Evolutionary conservation across 2,888 invertebrate species (phyloP).

Genomic region (Epinotia bilunana): DNA sequence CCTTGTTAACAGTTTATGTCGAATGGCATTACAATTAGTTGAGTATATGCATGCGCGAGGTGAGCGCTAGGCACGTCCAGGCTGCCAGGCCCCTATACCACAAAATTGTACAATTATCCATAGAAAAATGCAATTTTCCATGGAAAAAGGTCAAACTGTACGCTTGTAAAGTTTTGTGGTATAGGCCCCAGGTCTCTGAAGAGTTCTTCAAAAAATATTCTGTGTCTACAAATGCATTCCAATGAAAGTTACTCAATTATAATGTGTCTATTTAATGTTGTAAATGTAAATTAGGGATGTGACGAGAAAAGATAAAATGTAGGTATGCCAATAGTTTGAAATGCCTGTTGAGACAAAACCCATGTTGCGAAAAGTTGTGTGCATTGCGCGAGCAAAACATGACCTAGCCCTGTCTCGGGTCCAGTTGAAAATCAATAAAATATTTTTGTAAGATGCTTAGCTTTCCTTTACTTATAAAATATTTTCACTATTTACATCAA

Average conservation of each 20-base stretch:
- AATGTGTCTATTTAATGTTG: constrained; percentile 37
- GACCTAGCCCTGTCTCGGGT: constrained; percentile 72
- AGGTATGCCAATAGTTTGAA: constrained; percentile 24
- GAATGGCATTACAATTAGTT: background rate
- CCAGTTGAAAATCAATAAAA: constrained; percentile 68
- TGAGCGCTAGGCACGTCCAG: constrained; percentile 7
- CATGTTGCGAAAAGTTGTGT: constrained; percentile 7
- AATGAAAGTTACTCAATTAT: constrained; percentile 34
- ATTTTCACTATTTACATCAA: constrained; percentile 80
- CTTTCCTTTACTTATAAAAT: constrained; percentile 79
- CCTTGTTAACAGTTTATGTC: background rate
- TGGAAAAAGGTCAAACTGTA: too few relatives aligned
- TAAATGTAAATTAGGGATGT: constrained; percentile 18
- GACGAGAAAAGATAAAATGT: constrained; percentile 13
- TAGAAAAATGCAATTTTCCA: too few relatives aligned
- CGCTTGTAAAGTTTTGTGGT: too few relatives aligned
- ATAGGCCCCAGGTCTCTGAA: too few relatives aligned
- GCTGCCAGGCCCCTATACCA: constrained; percentile 17
- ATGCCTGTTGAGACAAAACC: constrained; percentile 38
- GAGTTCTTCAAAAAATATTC: constrained; percentile 8
- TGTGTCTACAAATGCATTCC: constrained; percentile 41
- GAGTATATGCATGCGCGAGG: constrained; percentile 3
- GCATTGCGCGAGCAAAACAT: constrained; percentile 54
- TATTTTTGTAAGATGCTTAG: constrained; percentile 84
- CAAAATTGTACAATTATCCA: too few relatives aligned